These are phyloP conservation scores for Atta texana DNA, from an alignment of 1,140 invertebrate genomes.

Conservation along the genomic window DNA sequence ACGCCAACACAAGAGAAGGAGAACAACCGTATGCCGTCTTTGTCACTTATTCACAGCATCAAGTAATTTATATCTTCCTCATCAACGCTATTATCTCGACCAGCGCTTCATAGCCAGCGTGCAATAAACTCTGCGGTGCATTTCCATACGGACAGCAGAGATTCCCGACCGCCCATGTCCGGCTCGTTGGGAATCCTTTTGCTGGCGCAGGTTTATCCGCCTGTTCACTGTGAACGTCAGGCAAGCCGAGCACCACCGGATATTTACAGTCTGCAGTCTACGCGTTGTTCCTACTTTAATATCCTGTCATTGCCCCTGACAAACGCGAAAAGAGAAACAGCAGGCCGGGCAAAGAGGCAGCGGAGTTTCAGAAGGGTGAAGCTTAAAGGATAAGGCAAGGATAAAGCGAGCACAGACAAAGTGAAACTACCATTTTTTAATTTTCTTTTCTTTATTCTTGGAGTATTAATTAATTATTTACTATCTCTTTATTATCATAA, in stretches of 20 bases:
- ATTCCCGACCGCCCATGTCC: conserved; percentile 54
- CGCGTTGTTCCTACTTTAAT: conserved; percentile 81
- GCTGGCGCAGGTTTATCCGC: conserved; percentile 54
- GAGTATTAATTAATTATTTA: background rate
- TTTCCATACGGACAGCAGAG: conserved; percentile 62
- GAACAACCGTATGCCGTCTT: conserved; percentile 11
- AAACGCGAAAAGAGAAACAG: conserved; percentile 76
- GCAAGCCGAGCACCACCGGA: conserved; percentile 75
- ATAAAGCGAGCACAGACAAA: conserved; percentile 19
- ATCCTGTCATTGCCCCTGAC: conserved; percentile 81
- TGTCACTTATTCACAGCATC: conserved; percentile 53
- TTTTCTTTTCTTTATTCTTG: background rate
- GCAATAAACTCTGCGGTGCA: conserved; percentile 59
- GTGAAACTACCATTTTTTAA: background rate
- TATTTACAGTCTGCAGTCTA: conserved; percentile 82
- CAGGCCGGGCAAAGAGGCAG: conserved; percentile 35
- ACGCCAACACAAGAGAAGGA: conserved; percentile 20
- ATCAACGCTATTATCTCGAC: conserved; percentile 58
- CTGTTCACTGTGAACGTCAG: conserved; percentile 75
- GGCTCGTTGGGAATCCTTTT: conserved; percentile 58
- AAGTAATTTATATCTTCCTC: conserved; percentile 64
- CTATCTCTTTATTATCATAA: background rate
- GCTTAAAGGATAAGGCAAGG: conserved; percentile 58
- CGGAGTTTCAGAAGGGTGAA: conserved; percentile 18
- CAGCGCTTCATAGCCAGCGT: conserved; percentile 48